Percentiles rank a stretch among this genome's conserved stretches.
Evolutionary conservation across 2,113 vertebrate genomes (phyloP).

Genomic region (Rhadina sibilatrix): DNA sequence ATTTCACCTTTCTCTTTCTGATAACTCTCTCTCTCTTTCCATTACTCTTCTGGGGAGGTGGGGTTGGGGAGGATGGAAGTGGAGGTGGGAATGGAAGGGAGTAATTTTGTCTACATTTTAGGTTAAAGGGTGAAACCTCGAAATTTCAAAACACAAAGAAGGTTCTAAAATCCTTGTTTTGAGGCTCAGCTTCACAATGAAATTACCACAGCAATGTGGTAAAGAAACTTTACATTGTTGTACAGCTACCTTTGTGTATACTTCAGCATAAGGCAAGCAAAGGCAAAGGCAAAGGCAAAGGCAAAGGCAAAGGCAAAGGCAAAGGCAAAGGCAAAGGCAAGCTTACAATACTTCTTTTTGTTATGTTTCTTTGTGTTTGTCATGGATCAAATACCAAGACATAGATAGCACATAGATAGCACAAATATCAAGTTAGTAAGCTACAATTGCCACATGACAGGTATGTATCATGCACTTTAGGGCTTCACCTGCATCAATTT

Average conservation of each 20-base stretch:
- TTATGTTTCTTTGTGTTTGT: not conserved
- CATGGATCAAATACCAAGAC: not conserved
- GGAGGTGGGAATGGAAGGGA: accelerated
- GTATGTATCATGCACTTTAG: not conserved
- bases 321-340: not conserved
- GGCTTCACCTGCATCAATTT: not conserved
- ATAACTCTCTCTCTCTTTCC: not conserved
- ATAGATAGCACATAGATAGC: not conserved
- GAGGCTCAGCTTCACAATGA: not conserved
- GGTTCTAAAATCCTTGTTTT: not conserved
- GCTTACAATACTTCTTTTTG: not conserved
- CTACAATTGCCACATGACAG: not conserved
- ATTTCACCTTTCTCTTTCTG: not conserved
- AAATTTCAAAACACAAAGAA: not conserved
- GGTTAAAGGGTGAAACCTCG: accelerated
- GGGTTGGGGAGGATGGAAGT: accelerated
- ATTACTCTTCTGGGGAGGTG: accelerated
- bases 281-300: not conserved
- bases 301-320: too few relatives aligned
- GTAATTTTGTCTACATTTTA: not conserved
- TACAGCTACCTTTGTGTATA: not conserved
- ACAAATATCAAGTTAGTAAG: not conserved
- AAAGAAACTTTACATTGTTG: not conserved
- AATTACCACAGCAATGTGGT: not conserved
- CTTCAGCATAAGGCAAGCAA: not conserved